Conservation (phyloP, 2,797 vertebrate genomes). For the Avahi laniger region DNA sequence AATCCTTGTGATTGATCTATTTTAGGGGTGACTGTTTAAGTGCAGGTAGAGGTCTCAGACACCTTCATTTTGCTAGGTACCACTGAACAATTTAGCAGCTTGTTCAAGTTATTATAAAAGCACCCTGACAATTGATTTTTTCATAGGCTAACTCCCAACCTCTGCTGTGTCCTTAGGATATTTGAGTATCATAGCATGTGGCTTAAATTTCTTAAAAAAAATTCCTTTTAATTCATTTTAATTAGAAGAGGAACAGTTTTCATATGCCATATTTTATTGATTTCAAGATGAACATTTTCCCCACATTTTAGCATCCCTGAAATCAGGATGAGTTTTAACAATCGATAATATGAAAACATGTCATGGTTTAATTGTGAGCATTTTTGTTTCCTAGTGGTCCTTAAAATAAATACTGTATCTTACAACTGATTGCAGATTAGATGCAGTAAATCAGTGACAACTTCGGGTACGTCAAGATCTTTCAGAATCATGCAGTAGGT, state of each 20-base stretch:
- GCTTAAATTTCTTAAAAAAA: neutral
- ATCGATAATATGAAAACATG: neutral
- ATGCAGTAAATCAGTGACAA: neutral
- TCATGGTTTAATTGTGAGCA: neutral
- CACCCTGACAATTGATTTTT: neutral
- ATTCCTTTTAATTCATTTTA: neutral
- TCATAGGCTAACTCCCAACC: neutral
- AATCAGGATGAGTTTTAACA: neutral
- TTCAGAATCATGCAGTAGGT: neutral
- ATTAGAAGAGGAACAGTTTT: neutral
- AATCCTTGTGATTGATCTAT: constrained; percentile 30
- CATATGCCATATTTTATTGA: neutral
- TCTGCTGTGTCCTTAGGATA: neutral
- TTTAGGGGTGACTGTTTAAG: neutral
- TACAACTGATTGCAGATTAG: neutral
- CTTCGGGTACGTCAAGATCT: neutral
- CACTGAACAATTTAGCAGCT: constrained; percentile 9
- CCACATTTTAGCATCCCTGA: neutral
- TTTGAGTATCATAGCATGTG: neutral
- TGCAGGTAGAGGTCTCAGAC: neutral
- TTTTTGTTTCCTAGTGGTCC: neutral
- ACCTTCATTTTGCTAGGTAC: neutral
- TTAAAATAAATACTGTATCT: neutral
- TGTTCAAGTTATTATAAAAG: neutral
- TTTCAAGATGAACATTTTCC: neutral